Conservation (phyloP, 2,888 invertebrate species). For the Erannis defoliaria region DNA sequence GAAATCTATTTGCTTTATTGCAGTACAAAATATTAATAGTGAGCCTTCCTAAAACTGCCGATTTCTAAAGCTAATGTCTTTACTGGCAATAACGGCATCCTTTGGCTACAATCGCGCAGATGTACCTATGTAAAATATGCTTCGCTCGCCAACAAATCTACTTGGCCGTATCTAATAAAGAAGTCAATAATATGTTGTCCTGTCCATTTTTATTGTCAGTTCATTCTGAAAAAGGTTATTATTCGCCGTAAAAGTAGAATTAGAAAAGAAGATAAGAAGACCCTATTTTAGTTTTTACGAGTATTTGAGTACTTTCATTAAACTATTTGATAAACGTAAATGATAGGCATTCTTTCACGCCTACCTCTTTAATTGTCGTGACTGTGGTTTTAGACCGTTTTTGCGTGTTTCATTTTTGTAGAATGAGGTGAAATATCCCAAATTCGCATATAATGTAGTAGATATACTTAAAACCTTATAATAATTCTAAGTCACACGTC, state of each 20-base stretch:
- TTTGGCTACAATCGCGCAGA: too few relatives aligned
- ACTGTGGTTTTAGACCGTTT: constrained; percentile 35
- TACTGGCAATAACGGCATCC: too few relatives aligned
- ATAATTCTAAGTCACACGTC: too few relatives aligned
- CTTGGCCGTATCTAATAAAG: too few relatives aligned
- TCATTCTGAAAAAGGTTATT: constrained; percentile 5
- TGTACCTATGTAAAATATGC: too few relatives aligned
- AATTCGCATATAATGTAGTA: too few relatives aligned
- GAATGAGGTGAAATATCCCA: neutral
- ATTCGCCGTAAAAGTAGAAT: constrained; percentile 31
- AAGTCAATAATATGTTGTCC: neutral
- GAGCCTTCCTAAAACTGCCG: too few relatives aligned
- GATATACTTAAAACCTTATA: too few relatives aligned
- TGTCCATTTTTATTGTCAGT: constrained; percentile 4
- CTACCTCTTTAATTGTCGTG: constrained; percentile 52
- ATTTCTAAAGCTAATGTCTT: too few relatives aligned
- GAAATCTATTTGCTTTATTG: too few relatives aligned
- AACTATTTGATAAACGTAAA: constrained; percentile 34
- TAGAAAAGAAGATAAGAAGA: constrained; percentile 21
- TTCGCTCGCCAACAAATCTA: too few relatives aligned
- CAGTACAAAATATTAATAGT: too few relatives aligned
- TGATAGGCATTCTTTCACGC: constrained; percentile 55
- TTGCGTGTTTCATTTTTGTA: constrained; percentile 12
- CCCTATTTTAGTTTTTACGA: constrained; percentile 41
- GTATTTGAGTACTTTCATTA: constrained; percentile 34